phyloP scores from a whole-genome alignment of 2,888 invertebrate species.

The Eupithecia centaureata region DNA sequence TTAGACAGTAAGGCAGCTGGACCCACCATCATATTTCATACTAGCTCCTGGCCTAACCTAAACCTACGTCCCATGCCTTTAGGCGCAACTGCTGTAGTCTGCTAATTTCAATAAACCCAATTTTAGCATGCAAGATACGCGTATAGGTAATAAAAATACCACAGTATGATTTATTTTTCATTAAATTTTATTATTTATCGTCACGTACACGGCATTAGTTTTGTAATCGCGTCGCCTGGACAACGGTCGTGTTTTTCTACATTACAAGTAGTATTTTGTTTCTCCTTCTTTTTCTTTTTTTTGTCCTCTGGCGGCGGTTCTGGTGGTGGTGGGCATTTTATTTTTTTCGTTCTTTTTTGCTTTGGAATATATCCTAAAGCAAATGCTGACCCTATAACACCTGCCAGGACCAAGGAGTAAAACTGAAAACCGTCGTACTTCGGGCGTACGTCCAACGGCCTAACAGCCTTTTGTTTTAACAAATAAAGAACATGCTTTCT shows the following conservation, averaged over 20 bases:
- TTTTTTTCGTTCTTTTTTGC: background rate
- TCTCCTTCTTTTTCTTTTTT: background rate
- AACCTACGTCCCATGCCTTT: no score
- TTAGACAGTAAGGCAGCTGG: no score
- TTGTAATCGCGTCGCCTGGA: background rate
- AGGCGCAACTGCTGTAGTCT: no score
- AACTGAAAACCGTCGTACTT: no score
- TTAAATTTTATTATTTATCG: background rate
- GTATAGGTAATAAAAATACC: background rate
- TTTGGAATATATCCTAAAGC: background rate
- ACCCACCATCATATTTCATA: no score
- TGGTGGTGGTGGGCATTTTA: background rate
- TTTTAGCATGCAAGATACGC: no score
- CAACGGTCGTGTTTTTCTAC: background rate
- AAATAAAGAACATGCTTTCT: background rate
- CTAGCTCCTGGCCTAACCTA: no score
- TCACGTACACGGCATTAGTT: background rate
- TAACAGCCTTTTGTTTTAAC: background rate
- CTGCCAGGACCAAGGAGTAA: background rate
- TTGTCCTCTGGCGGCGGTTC: background rate
- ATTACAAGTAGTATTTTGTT: background rate
- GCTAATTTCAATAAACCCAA: no score
- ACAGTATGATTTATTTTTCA: background rate
- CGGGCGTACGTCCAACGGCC: background rate
- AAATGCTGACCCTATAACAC: background rate